A percentile compares a stretch with the other conserved stretches of the same genome.
phyloP scores from a whole-genome alignment of 2,888 invertebrate species.

The Pseudococcus jackbeardsleyi region DNA sequence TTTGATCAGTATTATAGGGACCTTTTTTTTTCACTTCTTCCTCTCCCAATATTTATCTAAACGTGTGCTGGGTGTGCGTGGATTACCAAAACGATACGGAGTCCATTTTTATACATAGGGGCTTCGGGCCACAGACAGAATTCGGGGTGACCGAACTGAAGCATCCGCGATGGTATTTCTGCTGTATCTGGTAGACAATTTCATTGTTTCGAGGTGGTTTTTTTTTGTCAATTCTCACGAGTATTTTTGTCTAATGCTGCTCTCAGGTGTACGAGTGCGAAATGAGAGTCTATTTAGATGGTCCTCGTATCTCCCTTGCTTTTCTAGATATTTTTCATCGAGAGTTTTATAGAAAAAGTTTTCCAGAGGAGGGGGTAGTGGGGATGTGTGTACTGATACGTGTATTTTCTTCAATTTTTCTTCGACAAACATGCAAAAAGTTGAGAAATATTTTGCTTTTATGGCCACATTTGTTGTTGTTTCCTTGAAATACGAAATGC shows the following conservation, averaged over 20 bases:
- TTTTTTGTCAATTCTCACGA: constrained; percentile 19
- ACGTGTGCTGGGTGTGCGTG: background rate
- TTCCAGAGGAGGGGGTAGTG: background rate
- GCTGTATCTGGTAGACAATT: background rate
- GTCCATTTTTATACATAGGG: constrained; percentile 17
- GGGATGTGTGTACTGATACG: background rate
- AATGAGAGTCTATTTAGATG: background rate
- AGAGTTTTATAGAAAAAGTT: constrained; percentile 30
- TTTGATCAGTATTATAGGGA: constrained; percentile 46
- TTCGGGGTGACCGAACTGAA: background rate
- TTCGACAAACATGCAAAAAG: background rate
- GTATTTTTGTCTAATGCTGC: background rate
- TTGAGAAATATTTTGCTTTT: constrained; percentile 25
- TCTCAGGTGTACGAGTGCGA: background rate
- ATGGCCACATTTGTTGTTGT: constrained; percentile 15
- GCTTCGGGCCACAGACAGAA: background rate
- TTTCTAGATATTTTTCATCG: background rate
- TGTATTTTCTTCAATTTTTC: background rate
- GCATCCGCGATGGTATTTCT: background rate
- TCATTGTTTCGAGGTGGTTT: background rate
- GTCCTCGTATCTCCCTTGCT: background rate
- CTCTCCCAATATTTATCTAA: constrained; percentile 36
- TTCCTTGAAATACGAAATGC: background rate
- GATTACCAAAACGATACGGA: background rate
- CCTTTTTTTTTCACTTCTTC: background rate